Evolutionary conservation across 2,888 invertebrate genomes (phyloP), one percentile per base, ranked within the genome.

Genomic region (Melinopterus prodromus): DNA sequence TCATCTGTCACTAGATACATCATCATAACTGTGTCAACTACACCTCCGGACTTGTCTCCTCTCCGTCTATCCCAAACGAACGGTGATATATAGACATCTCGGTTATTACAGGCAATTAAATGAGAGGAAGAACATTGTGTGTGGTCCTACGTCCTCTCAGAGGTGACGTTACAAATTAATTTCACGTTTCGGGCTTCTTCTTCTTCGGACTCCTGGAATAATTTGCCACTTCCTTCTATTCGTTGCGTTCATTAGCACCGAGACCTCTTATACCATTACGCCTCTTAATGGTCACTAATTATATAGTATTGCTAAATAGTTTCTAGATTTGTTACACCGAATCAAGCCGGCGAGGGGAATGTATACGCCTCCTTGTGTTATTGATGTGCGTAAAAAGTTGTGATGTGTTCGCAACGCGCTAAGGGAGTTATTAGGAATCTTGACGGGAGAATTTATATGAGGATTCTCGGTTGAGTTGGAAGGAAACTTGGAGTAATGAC

Each of bases 1-100:
- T 88, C 89, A 87, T 88, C 88, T 88, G 87, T 87, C 87, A 82
- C 78, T 79, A 82, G 81, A 82, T 82, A 80, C 80, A 82, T 83
- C 83, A 82, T 72, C 80, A 79, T 80, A 80, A 81, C 81, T 79
- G 78, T 77, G 77, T 80, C 80, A 77, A 76, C 76, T 70, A 70
- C 69, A 74, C 76, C 76, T 53, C 38, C 37, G 26, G 53, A 69
- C 16, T 35, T 37, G 38, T n/a, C 76, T 53, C 12, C 76, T 76
- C 76, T 76, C 38, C 53, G 15, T 76, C 76, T 53, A 37, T 53
- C 74, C 37, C 74, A 74, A n/a, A 26, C 74, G 35, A 37, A 36
- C 36, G 74, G 74, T 37, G 74, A 36, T 35, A 35, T n/a, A 35
- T 35, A 36, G 36, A 37, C 74, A 35, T 74, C 74, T 74, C 74